Conservation (phyloP, 92 coral and sea anemone genomes). For the Porites rus region DNA sequence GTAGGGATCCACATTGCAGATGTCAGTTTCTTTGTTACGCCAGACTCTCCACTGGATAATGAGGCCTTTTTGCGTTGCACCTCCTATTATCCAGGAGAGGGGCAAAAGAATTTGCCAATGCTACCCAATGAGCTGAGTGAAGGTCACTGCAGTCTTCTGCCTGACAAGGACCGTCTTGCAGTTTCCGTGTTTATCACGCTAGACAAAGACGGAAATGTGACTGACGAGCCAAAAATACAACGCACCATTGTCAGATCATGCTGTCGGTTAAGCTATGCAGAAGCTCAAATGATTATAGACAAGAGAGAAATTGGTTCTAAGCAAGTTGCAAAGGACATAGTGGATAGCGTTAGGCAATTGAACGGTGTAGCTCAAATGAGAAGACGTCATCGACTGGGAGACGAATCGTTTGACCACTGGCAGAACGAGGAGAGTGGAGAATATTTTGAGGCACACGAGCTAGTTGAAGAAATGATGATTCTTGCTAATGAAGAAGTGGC, state of each 20-base stretch:
- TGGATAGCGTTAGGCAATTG: constrained; percentile 45
- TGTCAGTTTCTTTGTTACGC: constrained; percentile 86
- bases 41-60: constrained; percentile 68
- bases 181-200: constrained; percentile 71
- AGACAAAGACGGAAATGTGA: constrained; percentile 55
- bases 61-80: constrained; percentile 87
- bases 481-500: constrained; percentile 87
- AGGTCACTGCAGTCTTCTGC: constrained; percentile 78
- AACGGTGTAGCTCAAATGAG: constrained; percentile 64
- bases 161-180: constrained; percentile 77
- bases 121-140: constrained; percentile 87
- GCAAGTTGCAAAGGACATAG: constrained; percentile 21
- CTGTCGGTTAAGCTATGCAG: constrained; percentile 71
- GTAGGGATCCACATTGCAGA: constrained; percentile 95
- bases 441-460: constrained; percentile 84
- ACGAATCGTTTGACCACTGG: constrained; percentile 69
- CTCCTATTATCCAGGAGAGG: constrained; percentile 79
- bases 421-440: constrained; percentile 49
- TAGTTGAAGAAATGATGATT: constrained; percentile 92
- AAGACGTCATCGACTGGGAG: constrained; percentile 76
- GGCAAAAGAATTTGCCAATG: constrained; percentile 75
- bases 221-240: constrained; percentile 36
- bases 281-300: constrained; percentile 77
- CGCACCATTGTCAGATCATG: constrained; percentile 81
- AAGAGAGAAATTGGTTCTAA: neutral